phyloP scores from a whole-genome alignment of 2,113 vertebrate species.

The Manacus vitellinus region DNA sequence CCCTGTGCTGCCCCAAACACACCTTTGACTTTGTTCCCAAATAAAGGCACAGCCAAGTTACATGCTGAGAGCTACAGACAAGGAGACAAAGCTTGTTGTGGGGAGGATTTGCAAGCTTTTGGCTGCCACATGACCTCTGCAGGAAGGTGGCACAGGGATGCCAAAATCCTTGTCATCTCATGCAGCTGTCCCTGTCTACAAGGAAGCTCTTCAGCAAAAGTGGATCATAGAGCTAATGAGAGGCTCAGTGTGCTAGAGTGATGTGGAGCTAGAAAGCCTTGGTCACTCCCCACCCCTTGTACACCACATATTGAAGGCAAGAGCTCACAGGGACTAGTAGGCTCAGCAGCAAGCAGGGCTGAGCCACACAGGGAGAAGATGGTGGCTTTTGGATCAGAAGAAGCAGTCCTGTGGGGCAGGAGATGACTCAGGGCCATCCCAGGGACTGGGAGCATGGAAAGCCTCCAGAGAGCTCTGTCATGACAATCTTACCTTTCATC shows the following conservation, averaged over 20 bases:
- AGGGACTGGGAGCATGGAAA: not conserved
- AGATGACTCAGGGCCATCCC: not conserved
- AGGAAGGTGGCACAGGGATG: not conserved
- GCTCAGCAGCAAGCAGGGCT: not conserved
- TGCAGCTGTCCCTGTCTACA: not conserved
- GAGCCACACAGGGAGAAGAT: fast-evolving
- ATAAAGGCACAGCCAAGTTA: not conserved
- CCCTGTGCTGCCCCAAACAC: not conserved
- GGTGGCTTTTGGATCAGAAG: not conserved
- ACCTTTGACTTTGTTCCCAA: not conserved
- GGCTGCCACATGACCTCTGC: not conserved
- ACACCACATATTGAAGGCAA: not conserved
- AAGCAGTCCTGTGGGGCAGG: not conserved
- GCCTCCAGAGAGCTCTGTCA: not conserved
- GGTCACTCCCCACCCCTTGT: not conserved
- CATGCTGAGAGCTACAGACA: not conserved
- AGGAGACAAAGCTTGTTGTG: not conserved
- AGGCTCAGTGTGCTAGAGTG: not conserved
- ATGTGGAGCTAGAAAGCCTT: not conserved
- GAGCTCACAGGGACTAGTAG: not conserved
- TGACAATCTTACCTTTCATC: not conserved
- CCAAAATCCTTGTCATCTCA: not conserved
- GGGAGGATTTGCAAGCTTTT: not conserved
- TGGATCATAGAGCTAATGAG: not conserved
- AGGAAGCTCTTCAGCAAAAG: not conserved